Base-by-base conservation (phyloP, 2,797 vertebrate species). In the Hapalemur alaotrensis region DNA sequence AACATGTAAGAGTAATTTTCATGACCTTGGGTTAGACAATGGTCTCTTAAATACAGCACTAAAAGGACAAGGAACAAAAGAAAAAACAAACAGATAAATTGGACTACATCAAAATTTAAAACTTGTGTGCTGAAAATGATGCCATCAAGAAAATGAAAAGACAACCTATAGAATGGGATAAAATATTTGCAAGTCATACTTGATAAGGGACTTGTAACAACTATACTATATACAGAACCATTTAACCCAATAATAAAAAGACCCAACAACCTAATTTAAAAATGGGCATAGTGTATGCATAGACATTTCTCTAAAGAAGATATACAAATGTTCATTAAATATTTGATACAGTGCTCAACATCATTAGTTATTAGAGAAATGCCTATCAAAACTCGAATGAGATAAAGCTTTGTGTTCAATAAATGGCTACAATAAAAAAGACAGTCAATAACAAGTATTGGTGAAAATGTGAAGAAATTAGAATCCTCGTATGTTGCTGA, bases 231-330 rank as follows among this genome's bases (percentile, higher is more conserved):
- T 32, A 43, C 52, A 67, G 46, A 80, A 12, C 11, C 22, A 6
- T 35, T 76, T 35, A 70, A 83, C 28, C 90, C 38, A 54, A 22
- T 54, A 54, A 54, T 54, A 22, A 84, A 54, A 84, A 73, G 2
- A 67, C 5, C 4, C 6, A 87, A 79, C 48, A 75, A 61, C 7
- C 1, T 23, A 83, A 59, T 57, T 89, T 25, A 89, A 70, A 91
- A 75, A 46, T 54, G 18, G 14, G 14, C 4, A 48, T 32, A 86
- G 13, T 6, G 23, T 95, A 32, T 87, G 32, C 88, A 89, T 89
- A 79, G 22, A 35, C n/a, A 88, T 91, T 91, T 93, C 46, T 93
- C 11, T 69, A 83, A 93, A 69, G 23, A 81, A 86, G 46, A 70
- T 57, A 14, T 22, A 57, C 11, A 59, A 48, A 63, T 85, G 22